Evolutionary conservation across 2,888 invertebrate genomes (phyloP), one percentile per base, ranked within the genome.

Genomic region (Scaptodrosophila latifasciaeformis): DNA sequence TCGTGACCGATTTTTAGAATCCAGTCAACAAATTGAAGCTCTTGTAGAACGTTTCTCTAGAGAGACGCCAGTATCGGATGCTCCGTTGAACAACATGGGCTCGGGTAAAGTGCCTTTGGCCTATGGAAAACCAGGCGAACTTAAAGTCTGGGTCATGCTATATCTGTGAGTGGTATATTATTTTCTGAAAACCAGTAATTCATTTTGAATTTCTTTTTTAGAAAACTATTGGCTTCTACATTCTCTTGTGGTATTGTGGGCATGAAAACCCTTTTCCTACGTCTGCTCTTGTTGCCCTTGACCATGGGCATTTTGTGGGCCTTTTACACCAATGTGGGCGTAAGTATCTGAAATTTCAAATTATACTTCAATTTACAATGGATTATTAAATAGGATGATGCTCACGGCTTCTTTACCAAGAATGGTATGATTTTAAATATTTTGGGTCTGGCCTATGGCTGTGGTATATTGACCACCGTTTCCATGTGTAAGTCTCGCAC

Each of bases 1-100:
- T 0, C 90, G 96, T 10, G 97, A 97, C 82, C 90, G 96, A 18
- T 97, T 98, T 82, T 88, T 96, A 37, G 96, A 97, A 82, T 97
- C 97, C 1, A 96, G 96, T 82, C 94, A 95, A 71, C 96, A 96
- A 86, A 97, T 97, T 67, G 92, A 95, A 2, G 93, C 95, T 0
- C 86, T 97, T 12, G 96, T 97, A 0, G 96, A 96, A 72, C 93
- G 96, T 79, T 97, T 96, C 85, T 94, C 95, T 81, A 86, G 93
- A 27, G 96, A 96, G 86, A 96, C 96, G 0, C 91, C 91, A 5
- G 88, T 90, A 27, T 89, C 90, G 53, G 89, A 89, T 67, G 88
- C 89, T 2, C 89, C 90, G 34, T 84, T 90, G 1, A 89, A 91
- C 80, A 88, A 90, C 0, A 82, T 85, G 71, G 86, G 87, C 4